phyloP scores from a whole-genome alignment of 2,888 invertebrate species.

The Plutella xylostella region DNA sequence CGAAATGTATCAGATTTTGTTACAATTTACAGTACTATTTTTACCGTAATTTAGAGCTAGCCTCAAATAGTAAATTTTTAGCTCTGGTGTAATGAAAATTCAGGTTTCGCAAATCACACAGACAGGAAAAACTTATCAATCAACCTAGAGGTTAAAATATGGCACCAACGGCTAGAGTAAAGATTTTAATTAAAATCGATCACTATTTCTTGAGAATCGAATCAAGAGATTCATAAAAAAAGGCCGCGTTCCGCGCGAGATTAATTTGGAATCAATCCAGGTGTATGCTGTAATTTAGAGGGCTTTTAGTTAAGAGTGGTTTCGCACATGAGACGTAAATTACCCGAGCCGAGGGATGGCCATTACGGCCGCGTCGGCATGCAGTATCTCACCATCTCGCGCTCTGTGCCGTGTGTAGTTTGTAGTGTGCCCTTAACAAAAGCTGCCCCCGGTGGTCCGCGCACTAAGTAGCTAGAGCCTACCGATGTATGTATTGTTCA shows the following conservation, averaged over 20 bases:
- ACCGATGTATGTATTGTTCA: slow-evolving; percentile 42
- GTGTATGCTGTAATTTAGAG: slow-evolving; percentile 58
- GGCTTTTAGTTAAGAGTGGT: slow-evolving; percentile 65
- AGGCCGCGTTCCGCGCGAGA: slow-evolving; percentile 37
- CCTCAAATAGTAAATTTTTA: too few species aligned
- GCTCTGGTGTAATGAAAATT: too few species aligned
- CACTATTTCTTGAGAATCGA: too few species aligned
- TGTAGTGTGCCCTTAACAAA: slow-evolving; percentile 54
- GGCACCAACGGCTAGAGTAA: too few species aligned
- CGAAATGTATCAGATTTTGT: too few species aligned
- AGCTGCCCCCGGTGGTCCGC: slow-evolving; percentile 59
- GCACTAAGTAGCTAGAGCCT: slow-evolving; percentile 30
- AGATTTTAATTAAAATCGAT: too few species aligned
- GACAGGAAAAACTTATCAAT: too few species aligned
- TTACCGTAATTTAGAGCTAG: too few species aligned
- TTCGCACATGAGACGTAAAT: slow-evolving; percentile 67
- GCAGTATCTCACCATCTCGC: slow-evolving; percentile 60
- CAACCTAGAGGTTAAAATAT: too few species aligned
- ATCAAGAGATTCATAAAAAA: background rate
- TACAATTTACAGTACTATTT: too few species aligned
- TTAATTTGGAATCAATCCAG: slow-evolving; percentile 62
- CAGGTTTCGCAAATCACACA: too few species aligned
- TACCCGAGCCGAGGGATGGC: slow-evolving; percentile 53
- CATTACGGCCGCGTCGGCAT: slow-evolving; percentile 60
- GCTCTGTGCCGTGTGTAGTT: too few species aligned